Evolutionary conservation across 2,888 invertebrate genomes (phyloP).

Genomic region (Trachelus stipa): DNA sequence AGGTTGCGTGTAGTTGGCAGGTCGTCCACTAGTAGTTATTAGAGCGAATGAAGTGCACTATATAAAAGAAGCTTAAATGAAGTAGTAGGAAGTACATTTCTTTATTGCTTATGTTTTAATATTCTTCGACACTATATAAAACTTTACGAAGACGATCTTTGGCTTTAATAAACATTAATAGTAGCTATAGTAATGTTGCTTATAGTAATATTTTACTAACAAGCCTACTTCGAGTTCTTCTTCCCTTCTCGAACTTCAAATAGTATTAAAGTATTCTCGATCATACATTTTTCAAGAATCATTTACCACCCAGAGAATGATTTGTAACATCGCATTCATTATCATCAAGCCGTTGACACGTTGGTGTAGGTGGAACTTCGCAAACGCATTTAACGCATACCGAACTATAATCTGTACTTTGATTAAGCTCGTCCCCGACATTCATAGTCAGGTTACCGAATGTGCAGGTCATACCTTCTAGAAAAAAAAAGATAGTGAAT

Average conservation of each 20-base stretch:
- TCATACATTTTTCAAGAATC: neutral
- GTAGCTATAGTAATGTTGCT: neutral
- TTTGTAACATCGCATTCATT: constrained; percentile 34
- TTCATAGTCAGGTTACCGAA: constrained; percentile 49
- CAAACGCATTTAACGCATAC: constrained; percentile 50
- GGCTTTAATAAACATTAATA: neutral
- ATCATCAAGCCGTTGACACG: constrained; percentile 43
- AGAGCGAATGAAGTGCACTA: too few species aligned
- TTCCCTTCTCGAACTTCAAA: neutral
- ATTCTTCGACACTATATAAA: neutral
- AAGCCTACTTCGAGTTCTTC: neutral
- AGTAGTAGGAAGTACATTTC: neutral
- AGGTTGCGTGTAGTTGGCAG: neutral
- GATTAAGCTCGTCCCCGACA: constrained; percentile 45
- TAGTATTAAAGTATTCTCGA: neutral
- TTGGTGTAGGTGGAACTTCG: constrained; percentile 51
- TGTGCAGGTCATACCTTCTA: constrained; percentile 34
- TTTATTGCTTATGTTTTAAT: neutral
- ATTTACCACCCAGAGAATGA: neutral
- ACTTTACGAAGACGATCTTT: neutral
- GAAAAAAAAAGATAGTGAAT: neutral
- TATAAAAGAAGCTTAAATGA: neutral
- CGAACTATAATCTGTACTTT: constrained; percentile 38
- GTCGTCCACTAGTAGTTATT: neutral
- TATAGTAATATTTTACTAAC: neutral